phyloP scores from a whole-genome alignment of 2,888 invertebrate species.

The Margaritifera margaritifera region DNA sequence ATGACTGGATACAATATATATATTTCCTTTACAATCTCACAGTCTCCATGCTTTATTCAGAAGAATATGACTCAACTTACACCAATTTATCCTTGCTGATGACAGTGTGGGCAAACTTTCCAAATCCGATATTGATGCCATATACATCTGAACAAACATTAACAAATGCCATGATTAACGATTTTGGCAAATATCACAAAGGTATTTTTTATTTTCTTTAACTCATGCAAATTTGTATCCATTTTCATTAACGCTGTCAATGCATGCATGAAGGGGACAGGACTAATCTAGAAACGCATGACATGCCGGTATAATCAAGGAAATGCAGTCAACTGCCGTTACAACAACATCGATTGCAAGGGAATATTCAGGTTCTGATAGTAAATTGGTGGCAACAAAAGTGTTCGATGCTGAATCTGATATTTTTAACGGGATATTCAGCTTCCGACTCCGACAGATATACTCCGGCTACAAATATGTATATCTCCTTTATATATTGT shows the following conservation, averaged over 20 bases:
- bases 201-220: background rate
- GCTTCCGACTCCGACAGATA: too few species aligned
- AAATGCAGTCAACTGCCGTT: too few species aligned
- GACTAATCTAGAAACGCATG: too few species aligned
- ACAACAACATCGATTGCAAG: too few species aligned
- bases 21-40: too few species aligned
- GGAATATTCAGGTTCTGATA: too few species aligned
- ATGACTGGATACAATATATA: too few species aligned
- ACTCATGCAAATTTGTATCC: background rate
- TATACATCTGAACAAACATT: conserved; percentile 75
- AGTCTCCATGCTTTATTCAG: background rate
- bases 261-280: too few species aligned
- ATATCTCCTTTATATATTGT: too few species aligned
- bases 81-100: conserved; percentile 77
- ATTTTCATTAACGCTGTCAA: too few species aligned
- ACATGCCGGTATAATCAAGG: too few species aligned
- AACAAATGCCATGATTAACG: background rate
- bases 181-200: background rate
- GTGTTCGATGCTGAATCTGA: background rate
- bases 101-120: conserved; percentile 78
- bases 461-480: too few species aligned
- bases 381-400: background rate
- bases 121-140: conserved; percentile 81
- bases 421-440: background rate
- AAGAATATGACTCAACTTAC: conserved; percentile 70